Conservation (phyloP, 2,888 invertebrate genomes). For the Stenichneumon culpator region DNA sequence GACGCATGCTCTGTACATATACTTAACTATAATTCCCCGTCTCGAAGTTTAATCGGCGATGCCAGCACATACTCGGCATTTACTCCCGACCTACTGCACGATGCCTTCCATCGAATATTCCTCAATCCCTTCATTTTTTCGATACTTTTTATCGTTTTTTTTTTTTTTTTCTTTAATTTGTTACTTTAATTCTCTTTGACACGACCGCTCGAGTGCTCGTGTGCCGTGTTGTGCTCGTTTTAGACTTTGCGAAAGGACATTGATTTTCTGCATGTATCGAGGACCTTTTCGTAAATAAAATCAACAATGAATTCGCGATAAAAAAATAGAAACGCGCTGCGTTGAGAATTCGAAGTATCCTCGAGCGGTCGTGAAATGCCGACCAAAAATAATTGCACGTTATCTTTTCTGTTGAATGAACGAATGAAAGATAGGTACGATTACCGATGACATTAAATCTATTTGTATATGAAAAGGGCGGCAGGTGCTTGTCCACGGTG, state of each 20-base stretch:
- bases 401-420: slow-evolving; percentile 68
- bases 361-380: slow-evolving; percentile 67
- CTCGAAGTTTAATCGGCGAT: slow-evolving; percentile 54
- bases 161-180: no score
- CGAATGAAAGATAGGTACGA: slow-evolving; percentile 58
- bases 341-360: slow-evolving; percentile 21
- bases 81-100: slow-evolving; percentile 76
- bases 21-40: slow-evolving; percentile 17
- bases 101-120: slow-evolving; percentile 69
- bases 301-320: background rate
- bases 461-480: slow-evolving; percentile 76
- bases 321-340: background rate
- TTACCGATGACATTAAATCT: slow-evolving; percentile 44
- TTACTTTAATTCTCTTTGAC: slow-evolving; percentile 62
- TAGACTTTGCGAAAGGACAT: slow-evolving; percentile 54
- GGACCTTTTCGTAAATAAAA: slow-evolving; percentile 45
- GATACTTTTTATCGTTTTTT: slow-evolving; percentile 15
- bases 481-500: slow-evolving; percentile 82
- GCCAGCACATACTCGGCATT: slow-evolving; percentile 71
- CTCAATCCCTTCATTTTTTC: slow-evolving; percentile 12
- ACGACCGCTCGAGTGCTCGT: slow-evolving; percentile 69
- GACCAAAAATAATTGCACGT: slow-evolving; percentile 64
- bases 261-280: slow-evolving; percentile 65
- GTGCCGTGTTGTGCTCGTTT: slow-evolving; percentile 25
- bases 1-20: slow-evolving; percentile 58